Conservation (phyloP, 2,113 vertebrate genomes). For the Hassar affinis region DNA sequence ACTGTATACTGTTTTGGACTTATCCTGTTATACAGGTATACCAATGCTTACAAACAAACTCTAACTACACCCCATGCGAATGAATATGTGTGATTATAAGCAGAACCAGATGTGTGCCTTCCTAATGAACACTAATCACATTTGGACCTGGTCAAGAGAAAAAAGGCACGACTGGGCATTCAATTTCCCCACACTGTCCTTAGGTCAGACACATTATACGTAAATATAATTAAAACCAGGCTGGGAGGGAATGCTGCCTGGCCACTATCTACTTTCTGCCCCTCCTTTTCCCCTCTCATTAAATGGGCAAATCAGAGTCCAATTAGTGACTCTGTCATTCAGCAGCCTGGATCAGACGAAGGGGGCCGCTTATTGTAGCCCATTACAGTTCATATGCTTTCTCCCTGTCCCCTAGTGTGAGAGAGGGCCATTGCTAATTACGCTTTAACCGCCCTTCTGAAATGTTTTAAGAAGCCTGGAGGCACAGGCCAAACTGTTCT, state of each 20-base stretch:
- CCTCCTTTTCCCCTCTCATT: constrained; percentile 65
- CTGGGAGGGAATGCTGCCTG: constrained; percentile 67
- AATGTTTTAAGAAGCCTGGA: constrained; percentile 24
- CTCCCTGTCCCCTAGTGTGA: constrained; percentile 17
- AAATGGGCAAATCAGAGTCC: constrained; percentile 80
- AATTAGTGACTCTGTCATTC: constrained; percentile 78
- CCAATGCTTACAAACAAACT: constrained; percentile 43
- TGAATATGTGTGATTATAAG: constrained; percentile 37
- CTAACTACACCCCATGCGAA: background rate
- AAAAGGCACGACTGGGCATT: constrained; percentile 53
- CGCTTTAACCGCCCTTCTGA: constrained; percentile 38
- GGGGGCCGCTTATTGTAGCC: constrained; percentile 68
- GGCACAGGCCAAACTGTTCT: constrained; percentile 27
- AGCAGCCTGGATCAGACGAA: constrained; percentile 58
- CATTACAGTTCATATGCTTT: constrained; percentile 60
- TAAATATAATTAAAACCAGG: constrained; percentile 63
- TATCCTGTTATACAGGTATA: background rate
- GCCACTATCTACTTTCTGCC: constrained; percentile 65
- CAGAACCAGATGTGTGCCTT: constrained; percentile 53
- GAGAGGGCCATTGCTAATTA: constrained; percentile 52
- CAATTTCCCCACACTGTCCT: constrained; percentile 66
- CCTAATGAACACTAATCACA: constrained; percentile 64
- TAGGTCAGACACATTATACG: constrained; percentile 65
- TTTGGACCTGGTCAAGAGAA: constrained; percentile 66
- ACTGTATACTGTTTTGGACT: background rate